Evolutionary conservation across 2,797 vertebrate genomes (phyloP), one percentile per base, ranked within the genome.

Genomic region (Anabas testudineus): DNA sequence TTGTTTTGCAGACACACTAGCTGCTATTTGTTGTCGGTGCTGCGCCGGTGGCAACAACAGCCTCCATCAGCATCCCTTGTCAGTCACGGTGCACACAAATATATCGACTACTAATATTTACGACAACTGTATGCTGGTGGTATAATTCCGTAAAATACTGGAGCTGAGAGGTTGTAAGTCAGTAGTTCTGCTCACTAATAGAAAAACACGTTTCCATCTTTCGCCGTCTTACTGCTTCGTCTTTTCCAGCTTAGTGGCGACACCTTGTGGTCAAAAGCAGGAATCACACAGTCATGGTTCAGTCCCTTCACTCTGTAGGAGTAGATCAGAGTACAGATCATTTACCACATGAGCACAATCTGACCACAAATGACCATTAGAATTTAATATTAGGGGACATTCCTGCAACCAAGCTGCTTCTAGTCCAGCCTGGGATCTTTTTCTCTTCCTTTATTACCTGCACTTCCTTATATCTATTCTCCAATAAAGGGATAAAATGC

Each of bases 51-150:
- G 51, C 16, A 46, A 57, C 66, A 49, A 10, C 67, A 65, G 28
- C 52, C 60, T 74, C 34, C 45, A 42, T 64, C 81, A 81, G 67
- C 85, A 83, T 88, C 58, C 39, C n/a, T 59, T 9, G 30, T 26
- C 37, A 36, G 10, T 7, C 7, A 13, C 24, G 14, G 2, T 18
- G n/a, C 2, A 18, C 22, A 41, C 26, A 43, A 15, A 46, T 47
- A 7, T 14, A 21, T 6, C n/a, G 36, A 12, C 2, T 7, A 7
- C 19, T 10, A 18, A 2, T 7, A n/a, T 12, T 10, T 14, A 21
- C 1, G 8, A 24, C 1, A 3, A 9, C 0, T 13, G 5, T 30
- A 2, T 0, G 5, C 14, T 24, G 3, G 2, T 12, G 39, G 5
- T 37, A 15, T 16, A 13, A 26, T 6, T 2, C 5, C 8, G 1